Percentiles rank a stretch among this genome's conserved stretches.
phyloP scores from a whole-genome alignment of 2,113 vertebrate species.

The Tauraco erythrolophus region DNA sequence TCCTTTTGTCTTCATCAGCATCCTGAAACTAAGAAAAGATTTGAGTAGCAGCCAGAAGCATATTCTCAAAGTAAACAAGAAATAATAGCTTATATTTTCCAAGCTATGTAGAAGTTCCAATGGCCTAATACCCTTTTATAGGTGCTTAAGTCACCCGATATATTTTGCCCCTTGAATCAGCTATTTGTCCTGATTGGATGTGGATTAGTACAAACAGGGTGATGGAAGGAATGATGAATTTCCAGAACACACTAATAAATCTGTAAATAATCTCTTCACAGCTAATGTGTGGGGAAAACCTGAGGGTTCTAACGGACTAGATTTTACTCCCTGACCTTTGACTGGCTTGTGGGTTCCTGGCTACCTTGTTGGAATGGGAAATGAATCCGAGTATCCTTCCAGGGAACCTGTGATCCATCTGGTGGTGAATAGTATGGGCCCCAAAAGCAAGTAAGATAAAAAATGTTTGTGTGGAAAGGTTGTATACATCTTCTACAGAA shows the following conservation, averaged over 20 bases:
- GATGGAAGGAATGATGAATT: background rate
- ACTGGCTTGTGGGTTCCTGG: background rate
- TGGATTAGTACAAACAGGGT: background rate
- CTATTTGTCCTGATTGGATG: background rate
- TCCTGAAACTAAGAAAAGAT: background rate
- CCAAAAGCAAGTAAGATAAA: background rate
- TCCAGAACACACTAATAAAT: background rate
- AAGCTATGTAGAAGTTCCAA: background rate
- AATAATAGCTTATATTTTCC: background rate
- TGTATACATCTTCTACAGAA: background rate
- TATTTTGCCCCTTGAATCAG: background rate
- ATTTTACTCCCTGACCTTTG: background rate
- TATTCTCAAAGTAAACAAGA: background rate
- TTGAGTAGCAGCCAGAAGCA: background rate
- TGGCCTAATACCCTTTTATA: background rate
- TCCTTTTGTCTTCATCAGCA: background rate
- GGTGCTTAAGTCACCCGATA: background rate
- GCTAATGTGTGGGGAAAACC: background rate
- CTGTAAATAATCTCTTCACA: background rate
- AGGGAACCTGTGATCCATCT: background rate
- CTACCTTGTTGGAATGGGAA: background rate
- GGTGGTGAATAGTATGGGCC: background rate
- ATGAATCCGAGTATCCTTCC: background rate
- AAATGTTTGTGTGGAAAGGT: background rate
- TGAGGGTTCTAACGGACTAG: background rate